phyloP scores from a whole-genome alignment of 2,113 vertebrate genomes.

The Cavia aperea region DNA sequence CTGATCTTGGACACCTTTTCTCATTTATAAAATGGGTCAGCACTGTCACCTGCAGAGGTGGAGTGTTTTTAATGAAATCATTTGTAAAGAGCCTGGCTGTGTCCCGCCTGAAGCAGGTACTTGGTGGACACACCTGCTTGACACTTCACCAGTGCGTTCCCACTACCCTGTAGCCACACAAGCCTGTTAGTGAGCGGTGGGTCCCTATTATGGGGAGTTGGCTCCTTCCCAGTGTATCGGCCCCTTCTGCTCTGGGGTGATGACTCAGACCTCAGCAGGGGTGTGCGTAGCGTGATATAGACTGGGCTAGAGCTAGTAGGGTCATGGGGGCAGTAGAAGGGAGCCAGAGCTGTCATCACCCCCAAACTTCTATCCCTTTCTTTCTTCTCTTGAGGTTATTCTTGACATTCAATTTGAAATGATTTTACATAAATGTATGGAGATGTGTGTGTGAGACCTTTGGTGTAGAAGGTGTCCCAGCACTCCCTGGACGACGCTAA shows the following conservation, averaged over 20 bases:
- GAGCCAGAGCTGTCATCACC: too few species aligned
- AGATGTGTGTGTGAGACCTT: not conserved
- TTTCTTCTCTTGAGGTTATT: not conserved
- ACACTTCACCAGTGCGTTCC: not conserved
- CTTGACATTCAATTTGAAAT: not conserved
- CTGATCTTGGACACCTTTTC: not conserved
- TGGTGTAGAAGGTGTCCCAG: not conserved
- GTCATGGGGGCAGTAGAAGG: not conserved
- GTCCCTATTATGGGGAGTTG: not conserved
- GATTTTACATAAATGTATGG: not conserved
- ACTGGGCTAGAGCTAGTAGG: not conserved
- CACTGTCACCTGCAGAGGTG: not conserved
- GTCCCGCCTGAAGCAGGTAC: not conserved
- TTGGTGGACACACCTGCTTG: not conserved
- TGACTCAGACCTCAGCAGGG: not conserved
- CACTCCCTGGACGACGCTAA: rapidly evolving
- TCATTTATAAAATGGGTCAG: not conserved
- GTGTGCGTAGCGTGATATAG: not conserved
- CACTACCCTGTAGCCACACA: not conserved
- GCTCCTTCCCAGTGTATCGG: not conserved
- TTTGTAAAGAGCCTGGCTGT: not conserved
- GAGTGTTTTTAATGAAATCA: not conserved
- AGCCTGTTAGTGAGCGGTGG: not conserved
- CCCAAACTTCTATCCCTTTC: too few species aligned
- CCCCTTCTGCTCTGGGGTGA: too few species aligned